Conservation (phyloP, 1,140 invertebrate genomes). For the Brachionus manjavacas region DNA sequence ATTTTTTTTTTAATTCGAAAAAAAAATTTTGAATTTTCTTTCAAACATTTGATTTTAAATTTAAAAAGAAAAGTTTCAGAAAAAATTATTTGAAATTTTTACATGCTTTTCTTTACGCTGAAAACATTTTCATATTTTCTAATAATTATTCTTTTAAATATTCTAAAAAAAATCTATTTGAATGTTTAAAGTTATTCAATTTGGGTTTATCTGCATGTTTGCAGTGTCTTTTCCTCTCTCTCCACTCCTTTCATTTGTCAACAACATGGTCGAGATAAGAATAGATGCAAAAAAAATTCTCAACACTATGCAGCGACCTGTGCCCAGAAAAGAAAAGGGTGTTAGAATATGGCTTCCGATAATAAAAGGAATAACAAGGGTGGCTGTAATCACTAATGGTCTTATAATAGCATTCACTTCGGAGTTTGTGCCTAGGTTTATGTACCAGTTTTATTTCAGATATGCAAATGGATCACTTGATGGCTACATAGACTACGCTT, state of each 20-base stretch:
- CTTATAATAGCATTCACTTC: constrained; percentile 40
- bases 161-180: not conserved
- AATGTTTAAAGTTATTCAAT: constrained; percentile 29
- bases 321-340: not conserved
- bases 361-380: not conserved
- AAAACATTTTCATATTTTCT: not conserved
- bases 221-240: constrained; percentile 58
- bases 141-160: too few relatives aligned
- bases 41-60: too few relatives aligned
- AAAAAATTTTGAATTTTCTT: too few relatives aligned
- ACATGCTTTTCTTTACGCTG: too few relatives aligned
- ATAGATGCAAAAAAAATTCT: constrained; percentile 77
- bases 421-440: constrained; percentile 16
- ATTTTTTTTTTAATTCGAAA: too few relatives aligned
- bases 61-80: too few relatives aligned
- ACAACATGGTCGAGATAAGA: constrained; percentile 75
- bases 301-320: constrained; percentile 65
- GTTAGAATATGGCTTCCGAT: constrained; percentile 30
- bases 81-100: too few relatives aligned
- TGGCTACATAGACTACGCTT: not conserved
- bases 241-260: constrained; percentile 73
- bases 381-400: constrained; percentile 21
- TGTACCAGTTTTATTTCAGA: constrained; percentile 27
- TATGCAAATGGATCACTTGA: not conserved
- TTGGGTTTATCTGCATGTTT: constrained; percentile 37